These are phyloP conservation scores for Alces alces DNA, from an alignment of 2,113 vertebrate species.

Conservation along the genomic window DNA sequence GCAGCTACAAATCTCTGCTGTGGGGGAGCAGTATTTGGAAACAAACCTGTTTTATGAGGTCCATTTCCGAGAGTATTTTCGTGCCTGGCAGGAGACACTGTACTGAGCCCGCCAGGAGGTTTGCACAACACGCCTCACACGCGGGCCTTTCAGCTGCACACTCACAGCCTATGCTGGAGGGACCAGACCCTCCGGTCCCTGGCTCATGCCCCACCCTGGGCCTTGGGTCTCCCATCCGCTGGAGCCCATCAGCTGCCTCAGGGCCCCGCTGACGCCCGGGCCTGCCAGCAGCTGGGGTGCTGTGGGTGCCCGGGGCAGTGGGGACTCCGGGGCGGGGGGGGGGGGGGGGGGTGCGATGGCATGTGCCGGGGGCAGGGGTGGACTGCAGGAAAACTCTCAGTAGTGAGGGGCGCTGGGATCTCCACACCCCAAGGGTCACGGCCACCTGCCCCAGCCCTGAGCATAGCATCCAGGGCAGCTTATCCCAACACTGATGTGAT, in stretches of 20 bases:
- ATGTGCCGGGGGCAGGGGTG: neutral
- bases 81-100: neutral
- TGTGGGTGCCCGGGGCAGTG: neutral
- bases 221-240: fast-evolving
- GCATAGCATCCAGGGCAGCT: neutral
- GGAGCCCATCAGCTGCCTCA: neutral
- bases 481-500: neutral
- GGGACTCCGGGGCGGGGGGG: neutral
- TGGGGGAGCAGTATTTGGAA: neutral
- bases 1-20: neutral
- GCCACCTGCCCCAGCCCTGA: neutral
- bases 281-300: neutral
- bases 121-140: neutral
- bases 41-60: neutral
- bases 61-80: neutral
- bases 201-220: neutral
- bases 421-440: neutral
- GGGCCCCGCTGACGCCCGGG: neutral
- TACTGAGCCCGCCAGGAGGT: neutral
- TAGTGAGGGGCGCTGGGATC: neutral
- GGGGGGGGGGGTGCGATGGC: neutral
- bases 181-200: neutral
- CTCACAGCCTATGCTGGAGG: neutral
- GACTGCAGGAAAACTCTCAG: neutral
- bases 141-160: neutral